Evolutionary conservation across 2,888 invertebrate genomes (phyloP), one percentile per base, ranked within the genome.

Genomic region (Ferdinandea cuprea): DNA sequence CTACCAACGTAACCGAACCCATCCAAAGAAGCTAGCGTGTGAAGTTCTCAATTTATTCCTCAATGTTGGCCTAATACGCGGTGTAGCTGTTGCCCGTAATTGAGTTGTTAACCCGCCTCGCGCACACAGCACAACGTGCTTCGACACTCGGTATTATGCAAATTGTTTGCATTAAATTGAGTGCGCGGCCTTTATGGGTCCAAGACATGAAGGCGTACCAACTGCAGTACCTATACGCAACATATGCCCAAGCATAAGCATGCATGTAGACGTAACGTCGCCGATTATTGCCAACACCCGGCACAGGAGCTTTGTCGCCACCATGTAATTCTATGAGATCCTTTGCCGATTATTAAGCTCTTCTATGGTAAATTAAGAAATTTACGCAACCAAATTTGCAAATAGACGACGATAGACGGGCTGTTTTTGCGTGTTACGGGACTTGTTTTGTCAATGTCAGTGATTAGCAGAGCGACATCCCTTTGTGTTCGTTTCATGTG

Each of bases 211-310:
- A 76, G 78, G 35, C 48, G n/a, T n/a, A n/a, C 17, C 30, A 5
- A 4, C 21, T 48, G 25, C 7, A 7, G 19, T 32, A 15, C 8
- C n/a, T n/a, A n/a, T n/a, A n/a, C 46, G 50, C 58, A 52, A 25
- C 54, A 32, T 65, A 28, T 48, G 13, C 6, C 8, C n/a, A 6
- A 25, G 15, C 30, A 25, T 13, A 52, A 58, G 50, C 58, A 71
- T 83, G 83, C 83, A 83, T 83, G 83, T 44, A 83, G 83, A 78
- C 83, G 58, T 68, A 61, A 56, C 56, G 83, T 50, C 83, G 83
- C 83, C 83, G 40, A 77, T 77, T 48, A 66, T 37, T 40, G 48
- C 71, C 61, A 61, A 77, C 66, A 77, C 78, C 68, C 68, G 56
- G 68, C 9, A n/a, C n/a, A 13, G 30, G 25, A 66, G 59, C 59